A percentile compares a stretch with the other conserved stretches of the same genome.
Evolutionary conservation across 2,113 vertebrate species (phyloP).

Genomic region (Entelurus aequoreus): DNA sequence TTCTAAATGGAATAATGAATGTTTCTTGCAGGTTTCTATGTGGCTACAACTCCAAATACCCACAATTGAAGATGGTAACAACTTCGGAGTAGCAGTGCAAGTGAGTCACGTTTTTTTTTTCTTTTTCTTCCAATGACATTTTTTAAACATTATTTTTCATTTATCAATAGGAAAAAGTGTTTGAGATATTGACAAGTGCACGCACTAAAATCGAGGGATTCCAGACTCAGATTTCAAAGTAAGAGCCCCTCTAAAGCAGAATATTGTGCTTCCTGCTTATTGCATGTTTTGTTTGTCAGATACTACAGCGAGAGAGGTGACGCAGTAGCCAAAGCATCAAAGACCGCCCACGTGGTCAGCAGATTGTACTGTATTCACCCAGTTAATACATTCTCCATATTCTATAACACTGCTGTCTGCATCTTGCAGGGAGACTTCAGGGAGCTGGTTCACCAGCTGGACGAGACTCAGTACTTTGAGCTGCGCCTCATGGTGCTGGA

Average conservation of each 20-base stretch:
- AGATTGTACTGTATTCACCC: neutral
- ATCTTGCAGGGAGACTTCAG: slow-evolving; percentile 81
- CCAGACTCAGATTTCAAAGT: slow-evolving; percentile 87
- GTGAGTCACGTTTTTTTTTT: slow-evolving; percentile 48
- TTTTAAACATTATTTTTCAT: neutral
- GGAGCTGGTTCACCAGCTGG: slow-evolving; percentile 83
- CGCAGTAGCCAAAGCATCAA: slow-evolving; percentile 84
- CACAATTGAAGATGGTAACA: slow-evolving; percentile 86
- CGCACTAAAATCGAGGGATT: slow-evolving; percentile 86
- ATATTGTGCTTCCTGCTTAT: neutral
- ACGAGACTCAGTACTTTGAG: slow-evolving; percentile 80
- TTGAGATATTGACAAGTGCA: slow-evolving; percentile 81
- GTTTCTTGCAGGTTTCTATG: slow-evolving; percentile 76
- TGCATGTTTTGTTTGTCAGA: slow-evolving; percentile 50
- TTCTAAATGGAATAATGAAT: neutral
- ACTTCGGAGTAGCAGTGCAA: slow-evolving; percentile 91
- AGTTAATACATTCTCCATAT: neutral
- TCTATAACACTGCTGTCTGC: neutral
- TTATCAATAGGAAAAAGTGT: slow-evolving; percentile 81
- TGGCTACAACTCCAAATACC: slow-evolving; percentile 88
- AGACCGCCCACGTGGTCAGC: slow-evolving; percentile 83
- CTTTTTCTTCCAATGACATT: too few species aligned
- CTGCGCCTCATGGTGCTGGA: slow-evolving; percentile 82
- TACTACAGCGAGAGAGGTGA: slow-evolving; percentile 87
- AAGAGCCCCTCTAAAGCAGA: slow-evolving; percentile 32